phyloP scores from a whole-genome alignment of 1,140 invertebrate species.

The Phymorhynchus buccinoides region DNA sequence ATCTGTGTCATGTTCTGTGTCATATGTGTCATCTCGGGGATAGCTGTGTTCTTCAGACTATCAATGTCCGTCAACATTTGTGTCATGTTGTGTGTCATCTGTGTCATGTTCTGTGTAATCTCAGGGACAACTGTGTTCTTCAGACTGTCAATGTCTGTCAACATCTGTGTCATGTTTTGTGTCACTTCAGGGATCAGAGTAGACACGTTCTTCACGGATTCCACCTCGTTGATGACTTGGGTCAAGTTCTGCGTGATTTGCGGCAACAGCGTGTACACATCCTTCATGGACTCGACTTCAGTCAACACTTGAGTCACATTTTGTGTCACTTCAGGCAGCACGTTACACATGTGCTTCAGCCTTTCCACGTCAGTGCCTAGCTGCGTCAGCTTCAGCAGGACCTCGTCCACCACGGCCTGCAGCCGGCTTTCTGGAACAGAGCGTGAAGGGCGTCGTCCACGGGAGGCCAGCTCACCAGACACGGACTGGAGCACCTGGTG shows the following conservation, averaged over 20 bases:
- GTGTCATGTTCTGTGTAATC: no score
- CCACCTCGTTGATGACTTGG: neutral
- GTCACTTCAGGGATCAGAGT: neutral
- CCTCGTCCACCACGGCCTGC: neutral
- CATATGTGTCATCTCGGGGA: no score
- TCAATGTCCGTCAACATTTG: no score
- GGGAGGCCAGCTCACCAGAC: neutral
- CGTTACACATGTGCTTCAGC: neutral
- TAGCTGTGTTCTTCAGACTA: no score
- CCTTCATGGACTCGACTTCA: neutral
- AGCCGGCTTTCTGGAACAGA: neutral
- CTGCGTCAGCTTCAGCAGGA: neutral
- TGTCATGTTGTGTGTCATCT: no score
- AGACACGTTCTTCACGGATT: neutral
- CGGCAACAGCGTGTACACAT: neutral
- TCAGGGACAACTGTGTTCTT: no score
- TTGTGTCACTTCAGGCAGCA: neutral
- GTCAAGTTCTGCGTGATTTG: neutral
- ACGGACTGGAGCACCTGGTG: neutral
- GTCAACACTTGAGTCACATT: neutral
- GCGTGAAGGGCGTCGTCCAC: no score
- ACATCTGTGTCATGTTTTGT: neutral
- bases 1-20: no score
- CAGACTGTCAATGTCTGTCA: neutral
- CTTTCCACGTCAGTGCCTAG: neutral